Evolutionary conservation across 2,113 vertebrate species (phyloP).

Genomic region (Carollia perspicillata): DNA sequence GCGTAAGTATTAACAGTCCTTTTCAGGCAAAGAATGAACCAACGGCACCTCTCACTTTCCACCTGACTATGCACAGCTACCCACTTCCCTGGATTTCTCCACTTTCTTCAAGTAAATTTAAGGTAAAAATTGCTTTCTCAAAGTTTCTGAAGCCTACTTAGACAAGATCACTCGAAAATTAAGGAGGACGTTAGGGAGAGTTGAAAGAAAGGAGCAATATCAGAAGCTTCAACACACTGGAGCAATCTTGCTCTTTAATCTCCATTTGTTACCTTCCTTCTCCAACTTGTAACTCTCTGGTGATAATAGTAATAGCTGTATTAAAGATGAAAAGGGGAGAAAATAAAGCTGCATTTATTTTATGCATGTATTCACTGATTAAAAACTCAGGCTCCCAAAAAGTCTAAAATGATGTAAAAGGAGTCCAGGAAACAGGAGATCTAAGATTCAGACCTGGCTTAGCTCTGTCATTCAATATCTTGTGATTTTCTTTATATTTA

Average conservation of each 20-base stretch:
- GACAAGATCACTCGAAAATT: background rate
- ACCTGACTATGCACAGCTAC: no score
- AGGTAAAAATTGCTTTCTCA: background rate
- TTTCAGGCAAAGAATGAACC: background rate
- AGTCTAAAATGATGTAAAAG: background rate
- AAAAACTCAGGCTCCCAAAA: background rate
- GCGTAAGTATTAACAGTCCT: background rate
- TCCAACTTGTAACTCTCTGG: background rate
- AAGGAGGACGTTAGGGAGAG: background rate
- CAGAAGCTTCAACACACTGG: background rate
- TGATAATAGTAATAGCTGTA: background rate
- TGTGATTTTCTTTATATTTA: background rate
- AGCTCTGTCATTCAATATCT: background rate
- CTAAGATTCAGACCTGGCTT: background rate
- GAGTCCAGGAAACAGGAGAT: background rate
- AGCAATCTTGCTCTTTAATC: background rate
- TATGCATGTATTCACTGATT: background rate
- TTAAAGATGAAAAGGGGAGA: background rate
- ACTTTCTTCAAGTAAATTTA: no score
- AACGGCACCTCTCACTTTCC: background rate
- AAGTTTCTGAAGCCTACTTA: background rate
- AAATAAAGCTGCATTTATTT: background rate
- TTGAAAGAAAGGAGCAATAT: background rate
- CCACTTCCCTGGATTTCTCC: background rate
- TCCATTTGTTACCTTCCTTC: background rate